Percentiles rank a stretch among this genome's conserved stretches.
Conservation (phyloP, 2,888 invertebrate genomes). For the Leucophora obtusa region DNA sequence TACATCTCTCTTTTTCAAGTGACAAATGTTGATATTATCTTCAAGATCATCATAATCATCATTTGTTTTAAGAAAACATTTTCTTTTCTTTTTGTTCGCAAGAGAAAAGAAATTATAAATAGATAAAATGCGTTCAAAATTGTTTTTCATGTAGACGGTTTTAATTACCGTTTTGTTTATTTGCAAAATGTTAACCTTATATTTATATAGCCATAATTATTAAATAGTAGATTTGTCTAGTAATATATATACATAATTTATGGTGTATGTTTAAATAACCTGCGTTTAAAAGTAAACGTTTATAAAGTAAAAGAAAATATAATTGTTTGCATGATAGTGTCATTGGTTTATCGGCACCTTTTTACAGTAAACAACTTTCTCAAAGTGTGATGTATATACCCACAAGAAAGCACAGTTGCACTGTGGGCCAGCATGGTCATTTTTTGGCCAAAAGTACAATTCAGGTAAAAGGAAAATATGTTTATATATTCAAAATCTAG, state of each 20-base stretch:
- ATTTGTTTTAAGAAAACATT: neutral
- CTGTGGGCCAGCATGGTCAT: too few relatives aligned
- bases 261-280: neutral
- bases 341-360: neutral
- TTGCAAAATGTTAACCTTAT: neutral
- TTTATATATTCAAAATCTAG: too few relatives aligned
- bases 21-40: constrained; percentile 9
- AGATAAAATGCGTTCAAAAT: neutral
- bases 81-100: neutral
- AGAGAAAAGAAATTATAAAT: neutral
- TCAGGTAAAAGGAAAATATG: too few relatives aligned
- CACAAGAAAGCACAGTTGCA: too few relatives aligned
- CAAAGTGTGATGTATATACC: neutral
- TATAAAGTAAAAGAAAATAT: neutral
- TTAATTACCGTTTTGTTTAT: neutral
- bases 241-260: neutral
- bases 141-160: neutral
- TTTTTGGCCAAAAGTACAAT: too few relatives aligned
- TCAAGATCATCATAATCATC: constrained; percentile 7
- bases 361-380: constrained; percentile 28
- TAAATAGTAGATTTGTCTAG: neutral
- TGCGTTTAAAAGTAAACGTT: neutral
- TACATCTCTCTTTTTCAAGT: neutral
- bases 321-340: neutral
- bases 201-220: neutral